Conservation (phyloP, 2,113 vertebrate genomes). For the Peromyscus polionotus region DNA sequence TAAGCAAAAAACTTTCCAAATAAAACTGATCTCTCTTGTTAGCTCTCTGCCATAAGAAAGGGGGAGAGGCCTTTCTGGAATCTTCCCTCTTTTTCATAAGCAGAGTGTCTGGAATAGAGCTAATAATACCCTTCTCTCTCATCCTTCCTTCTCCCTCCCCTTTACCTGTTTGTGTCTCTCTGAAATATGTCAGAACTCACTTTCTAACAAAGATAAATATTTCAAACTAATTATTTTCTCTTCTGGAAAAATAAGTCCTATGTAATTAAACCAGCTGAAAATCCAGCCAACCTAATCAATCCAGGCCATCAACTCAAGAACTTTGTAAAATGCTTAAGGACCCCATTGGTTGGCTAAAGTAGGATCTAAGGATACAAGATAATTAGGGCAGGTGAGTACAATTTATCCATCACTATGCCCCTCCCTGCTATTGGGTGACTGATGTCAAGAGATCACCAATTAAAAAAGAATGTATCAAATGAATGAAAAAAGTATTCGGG, state of each 20-base stretch:
- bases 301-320: neutral
- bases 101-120: neutral
- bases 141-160: neutral
- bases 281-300: neutral
- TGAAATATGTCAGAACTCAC: conserved; percentile 34
- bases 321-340: neutral
- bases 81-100: neutral
- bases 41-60: neutral
- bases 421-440: neutral
- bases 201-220: neutral
- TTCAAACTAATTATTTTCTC: conserved; percentile 43
- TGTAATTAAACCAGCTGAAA: conserved; percentile 36
- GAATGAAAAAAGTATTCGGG: conserved; percentile 24
- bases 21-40: neutral
- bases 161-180: neutral
- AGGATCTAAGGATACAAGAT: neutral
- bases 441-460: neutral
- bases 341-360: neutral
- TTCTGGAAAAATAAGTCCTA: conserved; percentile 16
- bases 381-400: neutral
- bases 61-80: neutral
- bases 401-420: neutral
- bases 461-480: neutral
- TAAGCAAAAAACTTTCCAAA: conserved; percentile 16
- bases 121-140: neutral